Evolutionary conservation across 2,888 invertebrate genomes (phyloP).

Genomic region (Scrobipalpa costella): DNA sequence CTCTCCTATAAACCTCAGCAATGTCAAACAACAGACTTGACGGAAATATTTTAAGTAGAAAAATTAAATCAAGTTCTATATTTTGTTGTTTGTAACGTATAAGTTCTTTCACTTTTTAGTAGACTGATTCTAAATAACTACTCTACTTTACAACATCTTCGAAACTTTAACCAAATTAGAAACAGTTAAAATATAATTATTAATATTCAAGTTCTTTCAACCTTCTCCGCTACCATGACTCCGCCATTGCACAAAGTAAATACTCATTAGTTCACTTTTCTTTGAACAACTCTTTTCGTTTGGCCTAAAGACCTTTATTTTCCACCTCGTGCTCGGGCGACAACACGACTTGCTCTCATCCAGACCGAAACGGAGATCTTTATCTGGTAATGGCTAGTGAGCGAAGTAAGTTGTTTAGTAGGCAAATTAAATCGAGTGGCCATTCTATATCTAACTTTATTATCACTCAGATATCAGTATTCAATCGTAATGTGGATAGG

Average conservation of each 20-base stretch:
- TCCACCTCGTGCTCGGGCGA: conserved; percentile 9
- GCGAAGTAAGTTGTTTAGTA: neutral
- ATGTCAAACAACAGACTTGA: too few species aligned
- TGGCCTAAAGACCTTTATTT: conserved; percentile 16
- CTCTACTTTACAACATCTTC: neutral
- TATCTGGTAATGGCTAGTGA: conserved; percentile 28
- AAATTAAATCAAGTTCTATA: too few species aligned
- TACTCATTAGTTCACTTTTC: conserved; percentile 8
- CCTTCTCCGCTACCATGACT: neutral
- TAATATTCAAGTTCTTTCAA: neutral
- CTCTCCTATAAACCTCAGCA: too few species aligned
- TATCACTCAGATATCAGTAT: too few species aligned
- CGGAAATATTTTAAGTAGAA: too few species aligned
- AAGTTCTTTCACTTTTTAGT: too few species aligned
- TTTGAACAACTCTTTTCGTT: neutral
- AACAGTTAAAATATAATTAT: neutral
- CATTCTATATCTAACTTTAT: too few species aligned
- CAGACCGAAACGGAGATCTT: conserved; percentile 30
- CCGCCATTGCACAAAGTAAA: neutral
- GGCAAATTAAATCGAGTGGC: neutral
- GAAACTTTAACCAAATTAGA: neutral
- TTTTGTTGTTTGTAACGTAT: too few species aligned
- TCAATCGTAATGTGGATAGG: too few species aligned
- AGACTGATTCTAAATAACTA: too few species aligned
- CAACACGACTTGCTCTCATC: conserved; percentile 27